Evolutionary conservation across 2,888 invertebrate species (phyloP).

Genomic region (Cheiracanthium punctorium): DNA sequence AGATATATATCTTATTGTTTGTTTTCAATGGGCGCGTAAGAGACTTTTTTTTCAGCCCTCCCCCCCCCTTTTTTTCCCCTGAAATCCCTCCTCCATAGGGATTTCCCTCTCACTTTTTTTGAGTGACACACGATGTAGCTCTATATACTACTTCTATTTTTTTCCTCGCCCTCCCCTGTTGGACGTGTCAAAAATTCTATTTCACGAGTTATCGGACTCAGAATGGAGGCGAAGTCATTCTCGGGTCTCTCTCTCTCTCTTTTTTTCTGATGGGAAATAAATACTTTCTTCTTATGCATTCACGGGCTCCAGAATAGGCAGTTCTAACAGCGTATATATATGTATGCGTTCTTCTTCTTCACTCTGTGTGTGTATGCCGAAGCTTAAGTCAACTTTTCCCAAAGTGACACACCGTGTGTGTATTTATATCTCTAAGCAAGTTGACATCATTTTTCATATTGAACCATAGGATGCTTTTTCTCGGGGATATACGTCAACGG

Average conservation of each 20-base stretch:
- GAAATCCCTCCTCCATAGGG: neutral
- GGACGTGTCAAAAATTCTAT: constrained; percentile 64
- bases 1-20: constrained; percentile 56
- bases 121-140: neutral
- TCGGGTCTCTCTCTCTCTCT: too few species aligned
- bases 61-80: too few species aligned
- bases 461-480: neutral
- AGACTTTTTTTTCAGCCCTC: neutral
- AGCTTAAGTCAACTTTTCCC: constrained; percentile 1
- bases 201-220: constrained; percentile 56
- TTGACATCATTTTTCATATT: constrained; percentile 13
- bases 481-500: too few species aligned
- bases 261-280: constrained; percentile 40
- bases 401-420: neutral
- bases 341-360: neutral
- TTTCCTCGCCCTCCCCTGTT: neutral
- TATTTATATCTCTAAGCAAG: neutral
- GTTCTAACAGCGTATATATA: constrained; percentile 2
- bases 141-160: neutral
- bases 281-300: constrained; percentile 64
- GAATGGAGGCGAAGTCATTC: neutral
- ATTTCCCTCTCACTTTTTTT: neutral
- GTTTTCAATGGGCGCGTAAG: constrained; percentile 56
- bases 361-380: neutral
- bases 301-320: constrained; percentile 18